phyloP scores from a whole-genome alignment of 2,797 vertebrate genomes.

The Acanthurus leucopareius region DNA sequence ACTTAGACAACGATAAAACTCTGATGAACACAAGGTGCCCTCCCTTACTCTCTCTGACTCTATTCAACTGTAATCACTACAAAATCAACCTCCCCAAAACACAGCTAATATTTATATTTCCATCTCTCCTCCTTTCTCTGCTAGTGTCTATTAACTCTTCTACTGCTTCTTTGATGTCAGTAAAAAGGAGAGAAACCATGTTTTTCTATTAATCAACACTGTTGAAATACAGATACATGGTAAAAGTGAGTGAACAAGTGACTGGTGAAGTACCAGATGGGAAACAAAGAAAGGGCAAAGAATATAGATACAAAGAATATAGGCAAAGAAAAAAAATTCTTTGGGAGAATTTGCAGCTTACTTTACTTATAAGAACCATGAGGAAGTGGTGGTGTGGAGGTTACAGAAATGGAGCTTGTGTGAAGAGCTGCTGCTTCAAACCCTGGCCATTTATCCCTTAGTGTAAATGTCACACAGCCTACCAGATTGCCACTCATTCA shows the following conservation, averaged over 20 bases:
- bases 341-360: too few relatives aligned
- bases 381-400: too few relatives aligned
- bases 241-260: background rate
- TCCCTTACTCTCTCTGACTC: constrained; percentile 63
- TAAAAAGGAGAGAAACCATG: background rate
- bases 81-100: constrained; percentile 41
- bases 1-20: constrained; percentile 86
- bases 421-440: too few relatives aligned
- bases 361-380: too few relatives aligned
- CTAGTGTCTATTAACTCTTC: constrained; percentile 9
- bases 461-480: too few relatives aligned
- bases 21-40: constrained; percentile 77
- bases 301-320: too few relatives aligned
- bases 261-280: background rate
- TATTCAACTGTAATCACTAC: constrained; percentile 47
- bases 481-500: too few relatives aligned
- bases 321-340: too few relatives aligned
- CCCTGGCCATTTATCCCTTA: too few relatives aligned
- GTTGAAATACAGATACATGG: background rate
- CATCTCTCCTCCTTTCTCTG: background rate
- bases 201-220: background rate
- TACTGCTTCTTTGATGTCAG: background rate
- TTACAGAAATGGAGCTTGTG: too few relatives aligned
- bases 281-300: background rate
- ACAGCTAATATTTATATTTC: constrained; percentile 6